A percentile compares a stretch with the other conserved stretches of the same genome.
phyloP scores from a whole-genome alignment of 2,113 vertebrate species.

The Cephalopholis sonnerati region DNA sequence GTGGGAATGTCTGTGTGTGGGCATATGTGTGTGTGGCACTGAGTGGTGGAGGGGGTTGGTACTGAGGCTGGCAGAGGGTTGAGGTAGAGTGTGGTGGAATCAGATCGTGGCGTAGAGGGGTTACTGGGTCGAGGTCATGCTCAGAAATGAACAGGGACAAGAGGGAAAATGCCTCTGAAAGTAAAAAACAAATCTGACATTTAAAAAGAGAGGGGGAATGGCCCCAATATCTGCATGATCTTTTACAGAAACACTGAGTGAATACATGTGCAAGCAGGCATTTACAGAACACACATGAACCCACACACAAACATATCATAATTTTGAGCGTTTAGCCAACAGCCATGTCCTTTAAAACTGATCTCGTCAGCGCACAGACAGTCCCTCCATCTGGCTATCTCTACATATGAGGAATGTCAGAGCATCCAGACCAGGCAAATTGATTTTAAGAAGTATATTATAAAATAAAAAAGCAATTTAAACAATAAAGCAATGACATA shows the following conservation, averaged over 20 bases:
- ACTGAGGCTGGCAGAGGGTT: conserved; percentile 16
- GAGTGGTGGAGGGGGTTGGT: conserved; percentile 22
- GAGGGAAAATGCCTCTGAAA: not conserved
- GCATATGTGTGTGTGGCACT: not conserved
- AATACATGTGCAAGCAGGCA: not conserved
- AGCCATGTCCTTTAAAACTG: conserved; percentile 48
- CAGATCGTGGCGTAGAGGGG: conserved; percentile 47
- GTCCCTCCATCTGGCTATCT: conserved; percentile 30
- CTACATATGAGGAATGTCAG: conserved; percentile 18
- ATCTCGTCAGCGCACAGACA: conserved; percentile 5
- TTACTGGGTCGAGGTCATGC: conserved; percentile 44
- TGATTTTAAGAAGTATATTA: not conserved
- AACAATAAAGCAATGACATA: not conserved
- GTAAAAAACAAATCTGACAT: conserved; percentile 9
- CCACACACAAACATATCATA: not conserved
- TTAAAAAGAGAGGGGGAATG: conserved; percentile 10
- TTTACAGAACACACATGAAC: conserved; percentile 5
- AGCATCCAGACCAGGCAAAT: not conserved
- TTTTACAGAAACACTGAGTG: not conserved
- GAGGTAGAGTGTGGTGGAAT: conserved; percentile 31
- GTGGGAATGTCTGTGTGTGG: conserved; percentile 6
- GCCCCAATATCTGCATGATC: not conserved
- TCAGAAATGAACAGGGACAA: conserved; percentile 8
- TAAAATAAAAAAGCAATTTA: not conserved
- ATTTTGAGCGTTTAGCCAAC: conserved; percentile 5